A percentile compares a stretch with the other conserved stretches of the same genome.
These are phyloP conservation scores for Gopherus flavomarginatus DNA, from an alignment of 2,113 vertebrate genomes.

Conservation along the genomic window DNA sequence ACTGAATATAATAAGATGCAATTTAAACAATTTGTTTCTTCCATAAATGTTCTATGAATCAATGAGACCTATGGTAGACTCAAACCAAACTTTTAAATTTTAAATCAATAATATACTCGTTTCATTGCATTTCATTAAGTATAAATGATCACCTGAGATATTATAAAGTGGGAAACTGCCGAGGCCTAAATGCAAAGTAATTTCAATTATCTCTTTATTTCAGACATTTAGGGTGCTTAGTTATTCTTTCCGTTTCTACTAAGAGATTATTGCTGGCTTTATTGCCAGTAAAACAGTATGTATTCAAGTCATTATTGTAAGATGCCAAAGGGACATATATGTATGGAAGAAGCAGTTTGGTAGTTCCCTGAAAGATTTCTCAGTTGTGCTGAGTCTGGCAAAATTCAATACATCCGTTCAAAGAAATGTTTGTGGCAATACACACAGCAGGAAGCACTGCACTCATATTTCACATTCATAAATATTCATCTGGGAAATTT, in stretches of 20 bases:
- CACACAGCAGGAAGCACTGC: background rate
- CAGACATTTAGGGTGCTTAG: constrained; percentile 54
- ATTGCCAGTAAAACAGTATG: constrained; percentile 69
- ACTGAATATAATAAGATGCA: constrained; percentile 57
- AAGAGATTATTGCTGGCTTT: constrained; percentile 66
- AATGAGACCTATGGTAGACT: background rate
- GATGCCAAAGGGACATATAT: constrained; percentile 63
- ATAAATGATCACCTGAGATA: constrained; percentile 71
- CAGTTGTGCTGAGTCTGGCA: constrained; percentile 51
- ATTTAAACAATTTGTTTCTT: constrained; percentile 66
- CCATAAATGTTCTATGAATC: constrained; percentile 40
- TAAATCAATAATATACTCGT: constrained; percentile 65
- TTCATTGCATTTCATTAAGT: constrained; percentile 64
- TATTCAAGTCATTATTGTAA: constrained; percentile 63
- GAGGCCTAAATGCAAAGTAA: constrained; percentile 50
- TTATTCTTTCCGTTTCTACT: constrained; percentile 69
- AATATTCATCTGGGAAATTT: constrained; percentile 64
- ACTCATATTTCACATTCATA: constrained; percentile 27
- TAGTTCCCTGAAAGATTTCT: constrained; percentile 48
- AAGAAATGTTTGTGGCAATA: constrained; percentile 2
- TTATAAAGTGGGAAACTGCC: constrained; percentile 54
- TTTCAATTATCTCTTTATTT: constrained; percentile 70
- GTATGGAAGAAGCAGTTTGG: constrained; percentile 49
- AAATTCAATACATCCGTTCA: constrained; percentile 37
- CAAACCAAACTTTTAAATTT: constrained; percentile 43